Evolutionary conservation across 2,113 vertebrate species (phyloP).

Genomic region (Accipiter cooperii): DNA sequence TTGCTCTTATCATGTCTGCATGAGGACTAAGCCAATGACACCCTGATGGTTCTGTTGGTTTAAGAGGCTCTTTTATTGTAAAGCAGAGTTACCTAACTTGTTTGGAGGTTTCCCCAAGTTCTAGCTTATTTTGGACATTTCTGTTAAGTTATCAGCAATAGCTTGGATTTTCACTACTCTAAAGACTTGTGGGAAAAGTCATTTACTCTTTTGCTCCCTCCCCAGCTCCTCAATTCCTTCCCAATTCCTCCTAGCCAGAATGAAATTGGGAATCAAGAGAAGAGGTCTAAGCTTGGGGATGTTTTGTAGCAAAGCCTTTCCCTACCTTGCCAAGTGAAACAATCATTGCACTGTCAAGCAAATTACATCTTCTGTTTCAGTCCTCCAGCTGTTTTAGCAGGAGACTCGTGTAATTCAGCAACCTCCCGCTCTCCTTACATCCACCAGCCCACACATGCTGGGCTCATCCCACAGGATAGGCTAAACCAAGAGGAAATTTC

Average conservation of each 20-base stretch:
- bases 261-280: background rate
- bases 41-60: background rate
- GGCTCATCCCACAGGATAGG: background rate
- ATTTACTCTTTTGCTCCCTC: background rate
- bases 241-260: background rate
- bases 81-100: background rate
- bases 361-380: background rate
- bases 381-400: background rate
- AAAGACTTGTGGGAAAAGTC: background rate
- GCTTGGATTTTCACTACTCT: rapidly evolving
- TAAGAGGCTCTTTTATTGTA: background rate
- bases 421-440: background rate
- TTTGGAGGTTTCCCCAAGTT: background rate
- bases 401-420: background rate
- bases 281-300: background rate
- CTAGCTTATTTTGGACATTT: background rate
- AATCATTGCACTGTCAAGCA: background rate
- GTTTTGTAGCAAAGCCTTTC: background rate
- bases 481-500: background rate
- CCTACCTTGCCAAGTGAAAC: background rate
- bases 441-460: background rate
- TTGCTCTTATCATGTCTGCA: background rate
- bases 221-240: background rate
- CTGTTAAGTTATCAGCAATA: background rate
- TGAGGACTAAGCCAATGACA: background rate